Conservation (phyloP, 2,888 invertebrate genomes). For the Synergus umbraculus region DNA sequence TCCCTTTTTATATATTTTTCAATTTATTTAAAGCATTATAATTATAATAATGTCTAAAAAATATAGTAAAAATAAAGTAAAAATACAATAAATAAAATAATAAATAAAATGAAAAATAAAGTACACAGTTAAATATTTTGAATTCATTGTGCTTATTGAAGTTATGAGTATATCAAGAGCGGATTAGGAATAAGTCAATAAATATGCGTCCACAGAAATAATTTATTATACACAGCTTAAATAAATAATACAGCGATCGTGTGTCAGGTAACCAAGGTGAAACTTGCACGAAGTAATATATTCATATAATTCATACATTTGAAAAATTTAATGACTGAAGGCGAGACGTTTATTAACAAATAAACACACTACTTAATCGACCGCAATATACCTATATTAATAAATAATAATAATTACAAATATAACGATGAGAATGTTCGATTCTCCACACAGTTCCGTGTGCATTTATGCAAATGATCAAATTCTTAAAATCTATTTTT, state of each 20-base stretch:
- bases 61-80: too few species aligned
- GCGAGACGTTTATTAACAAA: neutral
- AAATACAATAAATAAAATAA: too few species aligned
- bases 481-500: neutral
- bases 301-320: neutral
- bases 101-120: neutral
- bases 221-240: constrained; percentile 70
- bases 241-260: constrained; percentile 59
- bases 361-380: neutral
- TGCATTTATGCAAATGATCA: neutral
- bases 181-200: neutral
- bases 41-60: too few species aligned
- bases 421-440: neutral
- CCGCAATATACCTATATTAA: neutral
- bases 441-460: neutral
- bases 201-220: constrained; percentile 53
- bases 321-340: constrained; percentile 2
- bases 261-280: constrained; percentile 9
- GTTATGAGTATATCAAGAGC: neutral
- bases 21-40: too few species aligned
- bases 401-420: constrained; percentile 3
- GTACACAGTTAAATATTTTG: neutral
- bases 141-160: neutral
- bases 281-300: neutral
- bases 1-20: too few species aligned